Conservation (phyloP, 2,888 invertebrate species). For the Cryptus viduatorius region DNA sequence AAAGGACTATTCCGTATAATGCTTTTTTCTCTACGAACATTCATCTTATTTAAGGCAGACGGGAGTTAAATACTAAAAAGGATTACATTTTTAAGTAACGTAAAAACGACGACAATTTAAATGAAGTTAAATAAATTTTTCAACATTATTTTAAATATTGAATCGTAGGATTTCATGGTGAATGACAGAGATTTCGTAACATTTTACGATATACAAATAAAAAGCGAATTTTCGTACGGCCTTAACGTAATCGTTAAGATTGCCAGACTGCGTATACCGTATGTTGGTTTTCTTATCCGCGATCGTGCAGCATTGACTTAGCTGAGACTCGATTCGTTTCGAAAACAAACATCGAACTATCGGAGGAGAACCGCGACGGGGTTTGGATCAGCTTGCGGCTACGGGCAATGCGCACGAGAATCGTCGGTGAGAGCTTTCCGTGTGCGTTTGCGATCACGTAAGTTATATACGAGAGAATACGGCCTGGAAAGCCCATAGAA, state of each 20-base stretch:
- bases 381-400: constrained; percentile 16
- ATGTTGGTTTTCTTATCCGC: not conserved
- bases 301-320: constrained; percentile 20
- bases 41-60: no score
- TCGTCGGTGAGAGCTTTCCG: constrained; percentile 8
- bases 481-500: constrained; percentile 20
- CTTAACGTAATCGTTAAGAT: not conserved
- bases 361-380: not conserved
- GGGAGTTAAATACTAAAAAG: no score
- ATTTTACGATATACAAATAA: not conserved
- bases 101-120: no score
- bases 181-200: not conserved
- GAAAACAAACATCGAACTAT: constrained; percentile 43
- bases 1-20: no score
- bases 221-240: not conserved
- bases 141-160: no score
- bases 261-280: not conserved
- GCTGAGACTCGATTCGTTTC: constrained; percentile 25
- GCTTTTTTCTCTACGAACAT: no score
- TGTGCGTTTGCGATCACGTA: constrained; percentile 23
- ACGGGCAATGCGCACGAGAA: constrained; percentile 7
- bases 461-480: constrained; percentile 16
- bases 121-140: no score
- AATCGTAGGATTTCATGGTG: no score
- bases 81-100: no score